Conservation (phyloP, 2,888 invertebrate genomes). For the Amphimallon solstitiale region DNA sequence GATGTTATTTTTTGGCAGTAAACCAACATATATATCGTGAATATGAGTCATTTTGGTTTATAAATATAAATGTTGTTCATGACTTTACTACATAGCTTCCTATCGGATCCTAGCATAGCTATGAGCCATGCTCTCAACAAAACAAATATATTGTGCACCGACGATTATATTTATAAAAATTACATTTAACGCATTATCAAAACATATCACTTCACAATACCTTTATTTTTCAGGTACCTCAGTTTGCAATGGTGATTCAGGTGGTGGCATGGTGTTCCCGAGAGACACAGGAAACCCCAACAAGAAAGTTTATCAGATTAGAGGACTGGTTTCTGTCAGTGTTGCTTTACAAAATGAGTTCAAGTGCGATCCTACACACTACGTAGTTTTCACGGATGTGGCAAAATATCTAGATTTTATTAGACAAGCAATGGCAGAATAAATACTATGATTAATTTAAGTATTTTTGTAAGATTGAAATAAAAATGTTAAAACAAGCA, state of each 20-base stretch:
- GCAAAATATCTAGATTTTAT: constrained; percentile 69
- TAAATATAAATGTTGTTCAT: no score
- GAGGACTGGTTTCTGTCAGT: constrained; percentile 68
- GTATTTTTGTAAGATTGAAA: background rate
- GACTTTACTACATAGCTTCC: no score
- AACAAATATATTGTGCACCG: no score
- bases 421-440: constrained; percentile 38
- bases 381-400: constrained; percentile 71
- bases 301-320: constrained; percentile 54
- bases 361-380: constrained; percentile 70
- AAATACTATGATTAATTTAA: background rate
- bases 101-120: no score
- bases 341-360: constrained; percentile 69
- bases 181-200: background rate
- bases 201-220: background rate
- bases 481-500: background rate
- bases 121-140: no score
- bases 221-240: constrained; percentile 64
- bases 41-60: no score
- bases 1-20: no score
- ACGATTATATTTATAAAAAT: background rate
- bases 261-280: constrained; percentile 61
- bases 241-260: constrained; percentile 66
- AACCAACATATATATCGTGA: no score
- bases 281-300: constrained; percentile 49